Evolutionary conservation across 2,888 invertebrate species (phyloP).

Genomic region (Spodoptera picta): DNA sequence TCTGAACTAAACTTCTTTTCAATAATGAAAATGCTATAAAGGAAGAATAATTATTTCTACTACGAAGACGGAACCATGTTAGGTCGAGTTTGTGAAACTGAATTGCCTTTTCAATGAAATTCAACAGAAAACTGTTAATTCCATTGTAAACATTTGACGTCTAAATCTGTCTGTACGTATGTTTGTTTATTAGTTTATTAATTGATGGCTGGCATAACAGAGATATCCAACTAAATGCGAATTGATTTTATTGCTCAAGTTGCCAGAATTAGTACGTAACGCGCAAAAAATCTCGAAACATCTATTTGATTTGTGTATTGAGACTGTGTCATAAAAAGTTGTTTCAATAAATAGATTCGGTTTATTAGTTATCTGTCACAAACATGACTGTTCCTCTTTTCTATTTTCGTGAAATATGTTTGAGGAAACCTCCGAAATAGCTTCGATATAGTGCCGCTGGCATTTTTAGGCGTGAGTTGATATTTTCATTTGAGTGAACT

Average conservation of each 20-base stretch:
- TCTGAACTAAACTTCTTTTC: conserved; percentile 11
- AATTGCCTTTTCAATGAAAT: too few relatives aligned
- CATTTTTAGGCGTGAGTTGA: conserved; percentile 31
- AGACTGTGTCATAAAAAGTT: conserved; percentile 12
- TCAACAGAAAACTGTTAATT: too few relatives aligned
- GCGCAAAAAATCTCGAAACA: neutral
- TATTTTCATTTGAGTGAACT: conserved; percentile 30
- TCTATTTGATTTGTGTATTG: neutral
- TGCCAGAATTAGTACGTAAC: too few relatives aligned
- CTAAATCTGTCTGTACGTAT: too few relatives aligned
- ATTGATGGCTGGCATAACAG: too few relatives aligned
- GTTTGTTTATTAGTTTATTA: too few relatives aligned
- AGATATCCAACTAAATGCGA: too few relatives aligned
- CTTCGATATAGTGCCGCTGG: conserved; percentile 19
- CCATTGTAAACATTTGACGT: too few relatives aligned
- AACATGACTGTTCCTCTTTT: conserved; percentile 39
- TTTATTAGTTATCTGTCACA: conserved; percentile 44
- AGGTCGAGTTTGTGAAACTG: too few relatives aligned
- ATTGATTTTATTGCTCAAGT: too few relatives aligned
- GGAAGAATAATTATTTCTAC: conserved; percentile 2
- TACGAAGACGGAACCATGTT: too few relatives aligned
- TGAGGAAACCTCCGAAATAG: conserved; percentile 36
- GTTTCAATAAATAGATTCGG: conserved; percentile 23
- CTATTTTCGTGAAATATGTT: conserved; percentile 38
- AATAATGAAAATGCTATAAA: neutral